A percentile compares a stretch with the other conserved stretches of the same genome.
phyloP scores from a whole-genome alignment of 2,797 vertebrate species.

The Vultur gryphus region DNA sequence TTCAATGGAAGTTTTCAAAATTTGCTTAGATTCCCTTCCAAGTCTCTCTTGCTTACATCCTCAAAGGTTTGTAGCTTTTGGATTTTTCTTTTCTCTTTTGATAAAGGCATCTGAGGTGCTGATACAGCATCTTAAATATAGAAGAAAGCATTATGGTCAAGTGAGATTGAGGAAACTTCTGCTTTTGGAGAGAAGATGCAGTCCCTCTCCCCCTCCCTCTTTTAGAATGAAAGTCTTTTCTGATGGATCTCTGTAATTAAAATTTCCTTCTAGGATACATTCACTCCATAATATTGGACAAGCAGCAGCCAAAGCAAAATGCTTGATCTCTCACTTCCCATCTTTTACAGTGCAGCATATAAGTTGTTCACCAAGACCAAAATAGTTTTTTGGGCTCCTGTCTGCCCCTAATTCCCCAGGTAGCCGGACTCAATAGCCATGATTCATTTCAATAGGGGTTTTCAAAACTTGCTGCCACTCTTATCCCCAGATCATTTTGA shows the following conservation, averaged over 20 bases:
- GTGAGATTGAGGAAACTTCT: background rate
- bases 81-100: conserved; percentile 10
- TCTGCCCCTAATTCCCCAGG: background rate
- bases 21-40: conserved; percentile 57
- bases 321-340: background rate
- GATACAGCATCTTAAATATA: conserved; percentile 7
- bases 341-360: background rate
- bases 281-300: background rate
- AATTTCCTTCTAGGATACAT: background rate
- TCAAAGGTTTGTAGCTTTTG: conserved; percentile 5
- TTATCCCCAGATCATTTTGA: background rate
- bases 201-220: background rate
- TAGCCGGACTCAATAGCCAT: background rate
- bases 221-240: conserved; percentile 3
- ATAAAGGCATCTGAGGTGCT: conserved; percentile 34
- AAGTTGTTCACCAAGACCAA: background rate
- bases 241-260: conserved; percentile 22
- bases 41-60: conserved; percentile 29
- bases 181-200: background rate
- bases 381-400: background rate
- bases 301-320: background rate
- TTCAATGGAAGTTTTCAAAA: conserved; percentile 37
- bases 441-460: background rate
- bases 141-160: conserved; percentile 28
- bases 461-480: background rate